phyloP scores from a whole-genome alignment of 2,113 vertebrate genomes.

The Phrynosoma platyrhinos region DNA sequence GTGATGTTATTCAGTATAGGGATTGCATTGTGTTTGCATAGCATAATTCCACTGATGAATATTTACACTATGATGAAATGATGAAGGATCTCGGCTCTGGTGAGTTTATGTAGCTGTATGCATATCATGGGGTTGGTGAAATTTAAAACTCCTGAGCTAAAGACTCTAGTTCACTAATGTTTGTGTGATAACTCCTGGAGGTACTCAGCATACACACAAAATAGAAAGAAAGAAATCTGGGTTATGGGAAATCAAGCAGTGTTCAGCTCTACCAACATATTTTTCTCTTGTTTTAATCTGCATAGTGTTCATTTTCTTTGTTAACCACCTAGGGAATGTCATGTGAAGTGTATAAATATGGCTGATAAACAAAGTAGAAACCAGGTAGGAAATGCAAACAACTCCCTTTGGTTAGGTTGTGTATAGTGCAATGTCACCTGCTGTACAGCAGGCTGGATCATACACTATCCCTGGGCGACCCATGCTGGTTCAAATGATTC shows the following conservation, averaged over 20 bases:
- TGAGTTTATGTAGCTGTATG: not conserved
- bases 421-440: not conserved
- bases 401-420: not conserved
- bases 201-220: not conserved
- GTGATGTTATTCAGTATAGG: not conserved
- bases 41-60: too few relatives aligned
- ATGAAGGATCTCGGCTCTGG: too few relatives aligned
- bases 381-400: not conserved
- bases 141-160: not conserved
- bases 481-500: slow-evolving; percentile 12
- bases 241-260: not conserved
- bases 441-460: not conserved
- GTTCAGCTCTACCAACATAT: not conserved
- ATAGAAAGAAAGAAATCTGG: not conserved
- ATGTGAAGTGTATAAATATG: not conserved
- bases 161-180: not conserved
- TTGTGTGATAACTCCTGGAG: not conserved
- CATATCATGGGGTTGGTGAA: not conserved
- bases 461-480: not conserved
- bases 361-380: not conserved
- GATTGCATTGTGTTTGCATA: too few relatives aligned
- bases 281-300: not conserved
- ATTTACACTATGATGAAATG: too few relatives aligned
- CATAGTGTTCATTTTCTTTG: not conserved
- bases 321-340: not conserved